phyloP scores from a whole-genome alignment of 2,797 vertebrate genomes.

The Bucorvus abyssinicus region DNA sequence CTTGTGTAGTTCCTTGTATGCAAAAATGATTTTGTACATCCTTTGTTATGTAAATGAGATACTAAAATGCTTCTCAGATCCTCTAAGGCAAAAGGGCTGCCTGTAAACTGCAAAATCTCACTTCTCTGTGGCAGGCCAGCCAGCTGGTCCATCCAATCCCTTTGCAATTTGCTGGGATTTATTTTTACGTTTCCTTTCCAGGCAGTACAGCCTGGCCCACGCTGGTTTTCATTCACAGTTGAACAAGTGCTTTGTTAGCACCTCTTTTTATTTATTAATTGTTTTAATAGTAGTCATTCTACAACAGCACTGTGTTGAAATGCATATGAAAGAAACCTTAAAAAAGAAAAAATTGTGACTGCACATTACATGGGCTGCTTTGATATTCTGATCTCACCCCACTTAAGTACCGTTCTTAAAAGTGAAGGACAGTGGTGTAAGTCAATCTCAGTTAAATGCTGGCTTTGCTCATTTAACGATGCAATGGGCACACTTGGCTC shows the following conservation, averaged over 20 bases:
- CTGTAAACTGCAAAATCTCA: conserved; percentile 8
- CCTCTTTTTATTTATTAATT: not conserved
- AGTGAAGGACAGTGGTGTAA: conserved; percentile 55
- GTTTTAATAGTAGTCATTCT: not conserved
- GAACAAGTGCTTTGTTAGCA: not conserved
- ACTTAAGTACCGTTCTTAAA: conserved; percentile 51
- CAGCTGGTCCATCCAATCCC: not conserved
- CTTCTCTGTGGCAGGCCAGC: not conserved
- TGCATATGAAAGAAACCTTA: not conserved
- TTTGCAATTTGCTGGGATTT: not conserved
- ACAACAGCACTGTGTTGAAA: not conserved
- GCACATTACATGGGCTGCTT: not conserved
- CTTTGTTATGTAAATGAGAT: conserved; percentile 33
- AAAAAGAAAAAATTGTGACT: not conserved
- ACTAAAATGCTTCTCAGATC: not conserved
- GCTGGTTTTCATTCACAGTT: not conserved
- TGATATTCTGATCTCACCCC: conserved; percentile 64
- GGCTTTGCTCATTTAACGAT: conserved; percentile 49
- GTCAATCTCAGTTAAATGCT: conserved; percentile 46
- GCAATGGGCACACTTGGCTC: conserved; percentile 42
- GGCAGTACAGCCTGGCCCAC: not conserved
- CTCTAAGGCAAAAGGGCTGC: not conserved
- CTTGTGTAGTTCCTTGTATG: not conserved
- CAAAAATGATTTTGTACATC: conserved; percentile 20
- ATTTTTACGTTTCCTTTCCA: not conserved